Evolutionary conservation across 2,113 vertebrate species (phyloP), one percentile per base, ranked within the genome.

Genomic region (Penelope pileata): DNA sequence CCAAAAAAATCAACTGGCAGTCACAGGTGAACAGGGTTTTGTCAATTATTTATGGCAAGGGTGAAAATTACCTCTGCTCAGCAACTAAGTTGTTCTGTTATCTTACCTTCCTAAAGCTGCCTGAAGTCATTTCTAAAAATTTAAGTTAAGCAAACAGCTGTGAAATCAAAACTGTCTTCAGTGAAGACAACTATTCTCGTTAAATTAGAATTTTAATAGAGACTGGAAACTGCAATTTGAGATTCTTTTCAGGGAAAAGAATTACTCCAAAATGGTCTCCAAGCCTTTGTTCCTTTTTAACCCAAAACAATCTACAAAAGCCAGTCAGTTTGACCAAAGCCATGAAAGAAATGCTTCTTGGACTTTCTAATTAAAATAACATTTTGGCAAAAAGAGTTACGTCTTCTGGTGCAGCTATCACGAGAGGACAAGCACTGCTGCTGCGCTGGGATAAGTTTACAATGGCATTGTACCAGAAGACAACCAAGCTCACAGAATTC

Each of bases 381-480:
- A 0, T n/a, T 86, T 62, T 24, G 26, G 75, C 8, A 86, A 80
- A 50, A 79, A 40, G 16, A 47, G 45, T 13, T 60, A 43, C 36
- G 58, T 79, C 63, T 45, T 87, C 69, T 89, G 42, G 6, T 5
- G 7, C 51, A 94, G 64, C 68, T 83, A 4, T 75, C 18, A 4
- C 16, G 59, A 75, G 66, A 68, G 5, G 58, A 86, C 51, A 83
- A 63, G 73, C 47, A 53, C 26, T 51, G 50, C 51, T 53, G 51
- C 51, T 53, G 51, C 51, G 50, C 50, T 51, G 50, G 26, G 27
- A 15, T 14, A 51, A 53, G 87, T 75, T 88, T 94, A 32, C 22
- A 77, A 58, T 92, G 88, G 94, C 90, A 67, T 48, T 70, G 80
- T 42, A 86, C 94, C 95, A 96, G 83, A 26, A 69, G 16, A 74